phyloP scores from a whole-genome alignment of 2,113 vertebrate genomes.

The Mastomys natalensis region DNA sequence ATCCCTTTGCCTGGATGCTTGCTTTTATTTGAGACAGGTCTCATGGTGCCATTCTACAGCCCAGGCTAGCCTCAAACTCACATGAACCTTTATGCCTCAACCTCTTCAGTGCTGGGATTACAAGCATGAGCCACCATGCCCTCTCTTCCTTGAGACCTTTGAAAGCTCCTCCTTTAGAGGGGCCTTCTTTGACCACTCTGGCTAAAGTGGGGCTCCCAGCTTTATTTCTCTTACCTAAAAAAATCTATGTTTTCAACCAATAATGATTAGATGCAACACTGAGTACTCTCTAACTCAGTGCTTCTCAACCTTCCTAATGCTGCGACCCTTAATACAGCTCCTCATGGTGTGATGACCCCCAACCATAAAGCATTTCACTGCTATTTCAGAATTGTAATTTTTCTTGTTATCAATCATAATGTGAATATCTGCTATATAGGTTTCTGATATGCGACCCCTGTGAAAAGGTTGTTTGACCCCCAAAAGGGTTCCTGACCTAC shows the following conservation, averaged over 20 bases:
- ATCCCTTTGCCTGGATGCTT: background rate
- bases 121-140: background rate
- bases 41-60: background rate
- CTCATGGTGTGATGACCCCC: too few relatives aligned
- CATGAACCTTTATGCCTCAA: background rate
- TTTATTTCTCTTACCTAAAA: background rate
- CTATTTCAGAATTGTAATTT: too few relatives aligned
- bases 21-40: background rate
- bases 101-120: background rate
- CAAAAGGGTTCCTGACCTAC: too few relatives aligned
- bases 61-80: background rate
- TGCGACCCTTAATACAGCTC: too few relatives aligned
- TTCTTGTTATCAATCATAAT: too few relatives aligned
- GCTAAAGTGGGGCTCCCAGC: background rate
- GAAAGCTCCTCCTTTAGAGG: background rate
- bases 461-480: too few relatives aligned
- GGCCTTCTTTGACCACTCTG: background rate
- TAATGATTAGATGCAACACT: background rate
- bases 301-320: too few relatives aligned
- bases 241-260: background rate
- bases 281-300: background rate
- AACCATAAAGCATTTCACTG: too few relatives aligned
- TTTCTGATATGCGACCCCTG: too few relatives aligned
- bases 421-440: too few relatives aligned
- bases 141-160: background rate